A percentile compares a stretch with the other conserved stretches of the same genome.
These are phyloP conservation scores for Acrocera orbiculus DNA, from an alignment of 2,888 invertebrate species.

Conservation along the genomic window DNA sequence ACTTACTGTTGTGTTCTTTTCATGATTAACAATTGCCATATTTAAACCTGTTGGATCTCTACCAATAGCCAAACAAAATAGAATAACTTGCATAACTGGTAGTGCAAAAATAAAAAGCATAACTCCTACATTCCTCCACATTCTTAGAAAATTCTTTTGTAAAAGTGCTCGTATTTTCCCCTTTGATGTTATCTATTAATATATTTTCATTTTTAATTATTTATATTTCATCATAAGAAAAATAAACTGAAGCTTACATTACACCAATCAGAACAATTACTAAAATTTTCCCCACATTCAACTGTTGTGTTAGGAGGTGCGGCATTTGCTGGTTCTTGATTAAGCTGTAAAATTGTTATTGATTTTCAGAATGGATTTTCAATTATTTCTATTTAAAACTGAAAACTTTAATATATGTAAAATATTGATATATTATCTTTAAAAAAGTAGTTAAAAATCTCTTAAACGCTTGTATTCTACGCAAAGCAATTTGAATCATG, in stretches of 20 bases:
- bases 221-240: background rate
- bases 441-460: too few species aligned
- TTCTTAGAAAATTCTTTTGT: conserved; percentile 73
- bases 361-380: too few species aligned
- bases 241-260: conserved; percentile 27
- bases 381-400: background rate
- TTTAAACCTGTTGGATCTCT: conserved; percentile 68
- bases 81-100: conserved; percentile 85
- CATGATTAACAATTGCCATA: conserved; percentile 60
- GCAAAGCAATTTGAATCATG: too few species aligned
- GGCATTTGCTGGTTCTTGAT: background rate
- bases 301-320: background rate
- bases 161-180: conserved; percentile 72
- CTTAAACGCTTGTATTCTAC: too few species aligned
- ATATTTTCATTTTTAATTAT: background rate
- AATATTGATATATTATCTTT: too few species aligned
- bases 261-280: conserved; percentile 36
- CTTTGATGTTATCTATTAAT: conserved; percentile 47
- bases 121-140: conserved; percentile 85
- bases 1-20: conserved; percentile 35
- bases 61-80: conserved; percentile 84
- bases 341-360: too few species aligned
- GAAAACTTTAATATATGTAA: background rate
- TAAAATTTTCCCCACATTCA: conserved; percentile 30
- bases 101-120: conserved; percentile 87